These are phyloP conservation scores for Scaeva pyrastri DNA, from an alignment of 2,888 invertebrate genomes.

Conservation along the genomic window DNA sequence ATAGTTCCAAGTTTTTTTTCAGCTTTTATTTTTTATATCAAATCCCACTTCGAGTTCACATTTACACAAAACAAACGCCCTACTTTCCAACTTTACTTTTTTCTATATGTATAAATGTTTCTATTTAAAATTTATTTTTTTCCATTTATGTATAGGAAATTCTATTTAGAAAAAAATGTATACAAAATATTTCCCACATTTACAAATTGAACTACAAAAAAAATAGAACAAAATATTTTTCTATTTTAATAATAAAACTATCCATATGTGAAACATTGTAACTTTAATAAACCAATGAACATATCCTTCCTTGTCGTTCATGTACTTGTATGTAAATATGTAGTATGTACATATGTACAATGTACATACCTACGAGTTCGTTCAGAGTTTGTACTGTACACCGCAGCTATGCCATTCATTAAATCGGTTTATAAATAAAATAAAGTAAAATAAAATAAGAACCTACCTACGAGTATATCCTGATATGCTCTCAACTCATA, in stretches of 20 bases:
- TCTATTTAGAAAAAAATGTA: background rate
- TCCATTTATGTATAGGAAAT: background rate
- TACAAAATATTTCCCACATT: conserved; percentile 26
- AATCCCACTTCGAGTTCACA: background rate
- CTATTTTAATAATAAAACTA: conserved; percentile 35
- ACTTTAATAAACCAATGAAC: conserved; percentile 41
- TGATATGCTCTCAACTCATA: conserved; percentile 10
- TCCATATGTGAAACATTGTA: conserved; percentile 18
- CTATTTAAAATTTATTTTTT: background rate
- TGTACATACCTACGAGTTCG: too few relatives aligned
- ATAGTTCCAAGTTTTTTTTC: background rate
- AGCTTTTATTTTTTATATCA: background rate
- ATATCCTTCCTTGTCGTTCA: conserved; percentile 23
- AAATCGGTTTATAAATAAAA: conserved; percentile 27
- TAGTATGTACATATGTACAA: too few relatives aligned
- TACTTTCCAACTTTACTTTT: conserved; percentile 1
- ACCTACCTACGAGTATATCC: conserved; percentile 35
- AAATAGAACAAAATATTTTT: background rate
- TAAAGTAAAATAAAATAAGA: conserved; percentile 26
- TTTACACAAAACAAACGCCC: background rate
- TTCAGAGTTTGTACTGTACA: too few relatives aligned
- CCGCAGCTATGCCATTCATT: conserved; percentile 4
- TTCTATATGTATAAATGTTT: background rate
- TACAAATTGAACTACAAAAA: conserved; percentile 29
- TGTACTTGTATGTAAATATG: too few relatives aligned